Conservation (phyloP, 1,140 invertebrate species). For the Atta colombica region DNA sequence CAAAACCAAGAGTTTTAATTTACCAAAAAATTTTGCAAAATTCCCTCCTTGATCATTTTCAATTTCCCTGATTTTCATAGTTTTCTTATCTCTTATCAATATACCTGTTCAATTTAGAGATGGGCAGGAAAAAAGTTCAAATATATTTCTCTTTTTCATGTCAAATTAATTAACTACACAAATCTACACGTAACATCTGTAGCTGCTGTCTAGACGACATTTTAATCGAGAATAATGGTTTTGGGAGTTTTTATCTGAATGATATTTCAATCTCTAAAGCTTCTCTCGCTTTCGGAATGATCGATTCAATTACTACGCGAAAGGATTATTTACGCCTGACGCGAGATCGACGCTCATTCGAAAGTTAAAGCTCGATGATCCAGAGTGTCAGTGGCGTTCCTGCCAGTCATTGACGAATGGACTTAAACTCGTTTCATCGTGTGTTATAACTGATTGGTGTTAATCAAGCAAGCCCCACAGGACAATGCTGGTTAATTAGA, state of each 20-base stretch:
- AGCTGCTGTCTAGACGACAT: neutral
- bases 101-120: neutral
- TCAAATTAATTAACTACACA: slow-evolving; percentile 11
- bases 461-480: slow-evolving; percentile 57
- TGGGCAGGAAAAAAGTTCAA: neutral
- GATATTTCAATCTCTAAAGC: slow-evolving; percentile 15
- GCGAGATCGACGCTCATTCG: slow-evolving; percentile 12
- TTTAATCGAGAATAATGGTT: neutral
- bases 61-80: too few species aligned
- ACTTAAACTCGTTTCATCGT: slow-evolving; percentile 57
- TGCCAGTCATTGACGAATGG: neutral
- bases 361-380: slow-evolving; percentile 62
- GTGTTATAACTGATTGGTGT: slow-evolving; percentile 17
- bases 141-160: neutral
- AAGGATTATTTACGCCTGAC: slow-evolving; percentile 35
- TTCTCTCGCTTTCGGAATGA: slow-evolving; percentile 32
- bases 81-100: too few species aligned
- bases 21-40: too few species aligned
- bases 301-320: slow-evolving; percentile 64
- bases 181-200: slow-evolving; percentile 16
- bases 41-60: too few species aligned
- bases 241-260: neutral
- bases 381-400: slow-evolving; percentile 24
- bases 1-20: too few species aligned
- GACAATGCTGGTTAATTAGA: slow-evolving; percentile 54